phyloP scores from a whole-genome alignment of 1,140 invertebrate genomes.

The Aethina tumida region DNA sequence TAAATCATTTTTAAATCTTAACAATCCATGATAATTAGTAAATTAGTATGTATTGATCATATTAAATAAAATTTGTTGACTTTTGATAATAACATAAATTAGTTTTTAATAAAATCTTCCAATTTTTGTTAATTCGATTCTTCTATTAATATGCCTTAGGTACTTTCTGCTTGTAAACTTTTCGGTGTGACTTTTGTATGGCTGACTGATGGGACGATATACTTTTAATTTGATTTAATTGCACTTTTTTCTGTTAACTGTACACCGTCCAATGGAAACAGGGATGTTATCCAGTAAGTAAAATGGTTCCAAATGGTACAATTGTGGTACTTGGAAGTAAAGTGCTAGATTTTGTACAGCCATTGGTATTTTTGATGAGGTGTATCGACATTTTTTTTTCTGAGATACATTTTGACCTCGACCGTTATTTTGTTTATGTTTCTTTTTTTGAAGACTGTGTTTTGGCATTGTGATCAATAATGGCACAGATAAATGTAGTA shows the following conservation, averaged over 20 bases:
- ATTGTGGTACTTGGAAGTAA: constrained; percentile 4
- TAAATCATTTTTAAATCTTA: too few species aligned
- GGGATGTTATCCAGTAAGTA: constrained; percentile 79
- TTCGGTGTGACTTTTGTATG: too few species aligned
- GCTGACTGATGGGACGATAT: constrained; percentile 33
- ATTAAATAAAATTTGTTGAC: too few species aligned
- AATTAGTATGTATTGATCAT: too few species aligned
- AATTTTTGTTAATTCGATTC: too few species aligned
- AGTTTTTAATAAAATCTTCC: too few species aligned
- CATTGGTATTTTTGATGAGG: constrained; percentile 8
- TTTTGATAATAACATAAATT: too few species aligned
- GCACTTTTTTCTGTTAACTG: constrained; percentile 63
- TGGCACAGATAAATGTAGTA: too few species aligned
- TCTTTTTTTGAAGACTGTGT: constrained; percentile 16
- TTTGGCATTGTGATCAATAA: too few species aligned
- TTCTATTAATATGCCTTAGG: too few species aligned
- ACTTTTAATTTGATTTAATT: constrained; percentile 57
- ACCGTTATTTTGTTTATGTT: constrained; percentile 1
- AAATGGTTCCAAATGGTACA: constrained; percentile 26
- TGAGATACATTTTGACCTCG: constrained; percentile 2
- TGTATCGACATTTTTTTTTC: constrained; percentile 4
- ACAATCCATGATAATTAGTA: too few species aligned
- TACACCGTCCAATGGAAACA: constrained; percentile 51
- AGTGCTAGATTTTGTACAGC: constrained; percentile 4
- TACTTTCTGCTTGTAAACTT: too few species aligned